Conservation (phyloP, 2,113 vertebrate species). For the Dromas ardeola region DNA sequence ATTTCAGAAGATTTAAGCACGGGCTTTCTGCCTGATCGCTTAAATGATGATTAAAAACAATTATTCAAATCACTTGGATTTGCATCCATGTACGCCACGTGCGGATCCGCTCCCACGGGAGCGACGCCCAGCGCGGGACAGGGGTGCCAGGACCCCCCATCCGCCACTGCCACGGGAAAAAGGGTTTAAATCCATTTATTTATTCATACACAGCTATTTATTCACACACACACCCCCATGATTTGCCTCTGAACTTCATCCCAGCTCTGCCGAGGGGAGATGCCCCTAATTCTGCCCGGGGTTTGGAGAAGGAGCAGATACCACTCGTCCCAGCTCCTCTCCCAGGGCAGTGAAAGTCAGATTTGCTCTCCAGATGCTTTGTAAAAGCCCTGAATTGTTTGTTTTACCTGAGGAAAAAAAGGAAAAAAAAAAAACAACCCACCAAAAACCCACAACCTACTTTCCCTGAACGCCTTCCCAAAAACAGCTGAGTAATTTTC, state of each 20-base stretch:
- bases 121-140: fast-evolving
- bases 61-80: background rate
- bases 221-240: too few relatives aligned
- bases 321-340: fast-evolving
- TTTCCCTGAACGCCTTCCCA: background rate
- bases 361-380: background rate
- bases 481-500: background rate
- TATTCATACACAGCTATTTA: background rate
- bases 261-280: background rate
- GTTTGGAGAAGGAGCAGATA: background rate
- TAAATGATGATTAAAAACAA: background rate
- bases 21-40: background rate
- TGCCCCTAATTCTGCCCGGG: background rate
- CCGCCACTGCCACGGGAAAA: background rate
- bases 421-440: background rate
- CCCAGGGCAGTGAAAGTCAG: background rate
- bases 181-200: background rate
- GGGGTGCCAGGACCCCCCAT: background rate
- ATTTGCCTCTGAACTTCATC: background rate
- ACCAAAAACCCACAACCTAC: background rate
- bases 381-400: background rate
- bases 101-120: fast-evolving
- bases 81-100: fast-evolving
- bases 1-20: background rate
- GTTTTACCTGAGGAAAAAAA: background rate